A percentile compares a stretch with the other conserved stretches of the same genome.
These are phyloP conservation scores for Phacellophora camtschatica DNA, from an alignment of 30 jellyfish, hydroid and myxozoan species.

Conservation along the genomic window DNA sequence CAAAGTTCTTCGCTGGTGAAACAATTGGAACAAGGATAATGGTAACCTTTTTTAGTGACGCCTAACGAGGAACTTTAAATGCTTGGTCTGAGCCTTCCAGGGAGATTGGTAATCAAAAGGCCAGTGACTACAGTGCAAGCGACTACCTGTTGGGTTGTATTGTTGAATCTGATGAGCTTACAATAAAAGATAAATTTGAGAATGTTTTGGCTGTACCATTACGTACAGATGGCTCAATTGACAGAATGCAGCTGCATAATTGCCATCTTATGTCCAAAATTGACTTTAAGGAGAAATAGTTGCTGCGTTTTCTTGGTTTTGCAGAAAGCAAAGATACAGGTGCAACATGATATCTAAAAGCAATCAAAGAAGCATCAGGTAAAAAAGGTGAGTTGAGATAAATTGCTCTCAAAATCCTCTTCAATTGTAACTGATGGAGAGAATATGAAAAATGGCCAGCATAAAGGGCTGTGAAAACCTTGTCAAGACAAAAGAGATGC, in stretches of 20 bases:
- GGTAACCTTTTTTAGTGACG: neutral
- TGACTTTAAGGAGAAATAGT: neutral
- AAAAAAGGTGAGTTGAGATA: neutral
- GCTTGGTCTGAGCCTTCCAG: neutral
- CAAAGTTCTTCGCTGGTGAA: neutral
- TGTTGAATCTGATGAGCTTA: neutral
- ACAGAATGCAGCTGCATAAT: neutral
- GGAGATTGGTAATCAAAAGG: too few relatives aligned
- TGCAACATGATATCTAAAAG: neutral
- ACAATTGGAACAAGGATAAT: too few relatives aligned
- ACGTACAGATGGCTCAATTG: slow-evolving; percentile 11
- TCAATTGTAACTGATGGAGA: slow-evolving; percentile 6
- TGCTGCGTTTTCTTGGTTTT: neutral
- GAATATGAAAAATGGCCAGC: slow-evolving; percentile 6
- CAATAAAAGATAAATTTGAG: neutral
- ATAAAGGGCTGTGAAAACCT: neutral
- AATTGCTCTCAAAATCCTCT: neutral
- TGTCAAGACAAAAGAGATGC: neutral
- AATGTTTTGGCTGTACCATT: neutral
- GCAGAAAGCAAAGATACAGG: neutral
- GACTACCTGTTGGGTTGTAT: too few relatives aligned
- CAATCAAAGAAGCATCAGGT: neutral
- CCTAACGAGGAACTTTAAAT: neutral
- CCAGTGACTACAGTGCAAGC: too few relatives aligned
- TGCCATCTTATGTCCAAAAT: neutral